Evolutionary conservation across 1,140 invertebrate genomes (phyloP).

Genomic region (Cyrtorhinus lividipennis): DNA sequence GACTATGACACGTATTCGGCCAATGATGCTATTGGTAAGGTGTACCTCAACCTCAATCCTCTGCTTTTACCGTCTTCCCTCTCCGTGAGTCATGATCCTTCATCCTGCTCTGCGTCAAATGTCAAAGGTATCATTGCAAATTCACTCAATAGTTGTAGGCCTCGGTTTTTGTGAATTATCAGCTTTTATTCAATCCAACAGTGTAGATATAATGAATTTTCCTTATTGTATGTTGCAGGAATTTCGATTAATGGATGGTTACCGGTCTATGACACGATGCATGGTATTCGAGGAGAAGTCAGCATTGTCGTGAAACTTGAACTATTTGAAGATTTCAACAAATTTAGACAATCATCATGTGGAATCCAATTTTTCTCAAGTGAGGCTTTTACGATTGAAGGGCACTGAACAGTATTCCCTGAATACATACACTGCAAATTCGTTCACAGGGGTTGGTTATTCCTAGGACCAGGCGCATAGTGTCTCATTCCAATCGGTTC

Average conservation of each 20-base stretch:
- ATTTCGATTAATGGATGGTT: conserved; percentile 86
- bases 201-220: no score
- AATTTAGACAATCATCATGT: conserved; percentile 90
- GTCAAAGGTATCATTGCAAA: no score
- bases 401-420: no score
- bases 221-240: no score
- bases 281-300: conserved; percentile 93
- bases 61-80: conserved; percentile 43
- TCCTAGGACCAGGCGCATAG: no score
- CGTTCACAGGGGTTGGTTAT: no score
- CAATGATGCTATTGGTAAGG: conserved; percentile 95
- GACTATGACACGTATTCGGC: conserved; percentile 98
- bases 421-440: no score
- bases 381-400: no score
- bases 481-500: no score
- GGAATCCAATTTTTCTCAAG: conserved; percentile 94
- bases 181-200: no score
- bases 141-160: no score
- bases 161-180: no score
- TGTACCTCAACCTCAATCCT: conserved; percentile 71
- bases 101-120: not conserved
- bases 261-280: conserved; percentile 96
- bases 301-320: conserved; percentile 92
- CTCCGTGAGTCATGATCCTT: conserved; percentile 13
- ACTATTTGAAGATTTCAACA: conserved; percentile 90